phyloP scores from a whole-genome alignment of 1,140 invertebrate species.

The Heliconius hewitsoni region DNA sequence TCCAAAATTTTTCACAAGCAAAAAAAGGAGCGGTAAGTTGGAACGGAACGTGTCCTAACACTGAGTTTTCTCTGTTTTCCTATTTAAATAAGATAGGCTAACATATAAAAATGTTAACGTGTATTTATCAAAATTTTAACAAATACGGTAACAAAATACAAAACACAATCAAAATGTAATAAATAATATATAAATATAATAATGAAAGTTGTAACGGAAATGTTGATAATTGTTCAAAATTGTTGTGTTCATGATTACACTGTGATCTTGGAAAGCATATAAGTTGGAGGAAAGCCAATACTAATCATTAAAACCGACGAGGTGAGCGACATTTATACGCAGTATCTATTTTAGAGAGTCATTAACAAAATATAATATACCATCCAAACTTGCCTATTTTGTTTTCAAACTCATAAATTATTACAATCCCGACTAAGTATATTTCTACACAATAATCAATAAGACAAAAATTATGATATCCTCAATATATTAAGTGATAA shows the following conservation, averaged over 20 bases:
- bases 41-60: no score
- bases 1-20: no score
- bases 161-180: background rate
- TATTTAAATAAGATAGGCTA: background rate
- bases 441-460: background rate
- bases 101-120: no score
- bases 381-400: background rate
- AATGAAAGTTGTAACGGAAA: background rate
- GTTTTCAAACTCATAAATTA: background rate
- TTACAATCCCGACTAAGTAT: no score
- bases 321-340: slow-evolving; percentile 69
- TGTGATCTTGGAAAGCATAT: slow-evolving; percentile 57
- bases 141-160: background rate
- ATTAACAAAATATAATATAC: slow-evolving; percentile 42
- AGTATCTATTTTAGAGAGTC: slow-evolving; percentile 66
- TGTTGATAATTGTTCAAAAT: background rate
- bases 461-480: background rate
- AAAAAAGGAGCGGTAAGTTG: no score
- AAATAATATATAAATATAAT: background rate
- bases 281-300: slow-evolving; percentile 69
- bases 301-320: slow-evolving; percentile 60
- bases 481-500: background rate
- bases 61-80: no score
- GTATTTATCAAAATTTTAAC: background rate
- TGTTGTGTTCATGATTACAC: slow-evolving; percentile 20